Conservation (phyloP, 2,797 vertebrate species). For the Poecilia picta region DNA sequence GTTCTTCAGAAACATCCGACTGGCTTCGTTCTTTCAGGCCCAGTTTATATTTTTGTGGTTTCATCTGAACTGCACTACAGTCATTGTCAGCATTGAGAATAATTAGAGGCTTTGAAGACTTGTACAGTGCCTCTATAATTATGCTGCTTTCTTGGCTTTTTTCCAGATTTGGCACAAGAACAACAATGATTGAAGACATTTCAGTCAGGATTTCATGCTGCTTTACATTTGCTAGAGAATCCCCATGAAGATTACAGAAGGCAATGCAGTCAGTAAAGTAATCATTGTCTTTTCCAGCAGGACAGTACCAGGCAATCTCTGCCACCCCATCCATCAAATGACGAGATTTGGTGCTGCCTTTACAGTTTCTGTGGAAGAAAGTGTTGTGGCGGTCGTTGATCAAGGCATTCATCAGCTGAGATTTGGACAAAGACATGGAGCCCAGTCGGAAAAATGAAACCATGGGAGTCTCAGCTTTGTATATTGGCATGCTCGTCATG, state of each 20-base stretch:
- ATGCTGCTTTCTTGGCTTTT: slow-evolving; percentile 17
- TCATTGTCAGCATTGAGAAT: slow-evolving; percentile 67
- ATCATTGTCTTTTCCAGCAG: slow-evolving; percentile 54
- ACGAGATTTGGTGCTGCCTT: slow-evolving; percentile 62
- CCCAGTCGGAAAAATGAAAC: slow-evolving; percentile 79
- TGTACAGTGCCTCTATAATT: slow-evolving; percentile 45
- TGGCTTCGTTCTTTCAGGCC: too few species aligned
- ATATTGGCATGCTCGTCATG: slow-evolving; percentile 70
- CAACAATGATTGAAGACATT: slow-evolving; percentile 70
- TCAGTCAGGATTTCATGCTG: slow-evolving; percentile 71
- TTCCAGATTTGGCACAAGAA: slow-evolving; percentile 59
- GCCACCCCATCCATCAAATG: slow-evolving; percentile 74
- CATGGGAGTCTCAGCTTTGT: slow-evolving; percentile 47
- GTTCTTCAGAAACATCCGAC: too few species aligned
- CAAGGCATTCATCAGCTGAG: slow-evolving; percentile 67
- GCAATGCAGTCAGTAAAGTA: slow-evolving; percentile 66
- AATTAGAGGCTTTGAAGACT: slow-evolving; percentile 65
- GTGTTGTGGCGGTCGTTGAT: slow-evolving; percentile 67
- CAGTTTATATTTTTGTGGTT: too few species aligned
- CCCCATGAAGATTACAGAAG: slow-evolving; percentile 64
- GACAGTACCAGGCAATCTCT: slow-evolving; percentile 83
- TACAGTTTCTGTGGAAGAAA: slow-evolving; percentile 71
- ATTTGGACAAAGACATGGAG: slow-evolving; percentile 73
- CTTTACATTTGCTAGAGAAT: slow-evolving; percentile 57
- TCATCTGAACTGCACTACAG: too few species aligned